Percentiles rank a stretch among this genome's conserved stretches.
phyloP scores from a whole-genome alignment of 2,113 vertebrate species.

The Scomber japonicus region DNA sequence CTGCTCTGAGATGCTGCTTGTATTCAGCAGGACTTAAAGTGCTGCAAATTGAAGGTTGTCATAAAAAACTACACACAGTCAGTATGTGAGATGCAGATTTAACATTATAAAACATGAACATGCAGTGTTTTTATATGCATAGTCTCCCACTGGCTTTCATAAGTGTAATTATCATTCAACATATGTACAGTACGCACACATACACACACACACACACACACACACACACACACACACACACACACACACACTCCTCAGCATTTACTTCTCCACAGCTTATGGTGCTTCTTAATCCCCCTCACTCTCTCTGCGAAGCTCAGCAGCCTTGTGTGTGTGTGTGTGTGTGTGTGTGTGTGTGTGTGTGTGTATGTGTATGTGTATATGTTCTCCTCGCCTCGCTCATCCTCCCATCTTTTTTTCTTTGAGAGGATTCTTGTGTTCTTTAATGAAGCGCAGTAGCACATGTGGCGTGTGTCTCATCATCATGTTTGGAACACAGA shows the following conservation, averaged over 20 bases:
- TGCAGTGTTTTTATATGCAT: neutral
- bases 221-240: neutral
- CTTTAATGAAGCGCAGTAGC: neutral
- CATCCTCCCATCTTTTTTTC: too few species aligned
- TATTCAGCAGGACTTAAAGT: slow-evolving; percentile 2
- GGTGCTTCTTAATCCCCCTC: slow-evolving; percentile 7
- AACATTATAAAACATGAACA: neutral
- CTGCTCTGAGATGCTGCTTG: slow-evolving; percentile 1
- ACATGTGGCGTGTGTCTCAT: slow-evolving; percentile 12
- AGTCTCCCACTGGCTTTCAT: slow-evolving; percentile 12
- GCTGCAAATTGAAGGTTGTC: slow-evolving; percentile 5
- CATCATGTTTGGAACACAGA: slow-evolving; percentile 35
- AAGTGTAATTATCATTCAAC: slow-evolving; percentile 18
- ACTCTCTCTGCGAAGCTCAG: neutral
- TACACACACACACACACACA: neutral
- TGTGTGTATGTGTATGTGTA: neutral
- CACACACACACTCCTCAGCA: neutral
- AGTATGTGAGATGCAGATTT: slow-evolving; percentile 1
- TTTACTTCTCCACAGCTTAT: slow-evolving; percentile 9
- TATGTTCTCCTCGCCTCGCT: slow-evolving; percentile 13
- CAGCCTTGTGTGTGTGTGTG: neutral
- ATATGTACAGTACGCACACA: slow-evolving; percentile 2
- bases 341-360: too few species aligned
- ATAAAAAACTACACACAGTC: neutral
- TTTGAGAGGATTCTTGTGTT: neutral